Base-by-base conservation (phyloP, 2,888 invertebrate species). In the Rhimphoctona megacephalus region DNA sequence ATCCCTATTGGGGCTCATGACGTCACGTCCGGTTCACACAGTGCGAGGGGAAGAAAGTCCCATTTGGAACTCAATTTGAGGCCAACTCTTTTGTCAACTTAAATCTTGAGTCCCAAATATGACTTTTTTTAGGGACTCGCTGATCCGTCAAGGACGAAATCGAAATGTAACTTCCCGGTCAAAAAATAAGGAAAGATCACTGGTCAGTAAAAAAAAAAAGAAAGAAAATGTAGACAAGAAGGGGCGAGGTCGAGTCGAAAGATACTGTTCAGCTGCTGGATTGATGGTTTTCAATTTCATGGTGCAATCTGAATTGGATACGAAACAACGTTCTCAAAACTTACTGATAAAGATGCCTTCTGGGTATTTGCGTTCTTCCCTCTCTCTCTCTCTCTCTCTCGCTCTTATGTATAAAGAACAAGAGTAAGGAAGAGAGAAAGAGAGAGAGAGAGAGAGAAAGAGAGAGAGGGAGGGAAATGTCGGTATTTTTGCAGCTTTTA, bases 241-340 rank as follows among this genome's bases (percentile, higher is more conserved):
- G 76, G n/a, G 22, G 46, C 36, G 39, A 39, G 49, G 54, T 57
- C 67, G 19, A 72, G 36, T 43, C 39, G 36, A 46, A 49, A 25
- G 77, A 43, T 72, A 85, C 85, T 82, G 79, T 85, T 79, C 69
- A 49, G 25, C 61, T 85, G 61, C 17, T 70, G 69, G 87, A 87
- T 87, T 85, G 82, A 85, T 85, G 64, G 82, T 80, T 86, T 85
- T 54, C 87, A 87, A 85, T 85, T 80, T 76, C 82, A 54, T 66
- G 46, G 82, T 61, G 83, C 82, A 82, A 87, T 87, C 79, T 76
- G 79, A 83, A 79, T 87, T 83, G 82, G 85, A 87, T 83, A 86
- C 72, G 80, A 49, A 83, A 43, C 80, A 72, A 64, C 52, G 69
- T 82, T 52, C 70, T 52, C 74, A 81, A 83, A 83, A 83, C 81